Conservation (phyloP, 2,113 vertebrate species). For the Syngnathoides biaculeatus region DNA sequence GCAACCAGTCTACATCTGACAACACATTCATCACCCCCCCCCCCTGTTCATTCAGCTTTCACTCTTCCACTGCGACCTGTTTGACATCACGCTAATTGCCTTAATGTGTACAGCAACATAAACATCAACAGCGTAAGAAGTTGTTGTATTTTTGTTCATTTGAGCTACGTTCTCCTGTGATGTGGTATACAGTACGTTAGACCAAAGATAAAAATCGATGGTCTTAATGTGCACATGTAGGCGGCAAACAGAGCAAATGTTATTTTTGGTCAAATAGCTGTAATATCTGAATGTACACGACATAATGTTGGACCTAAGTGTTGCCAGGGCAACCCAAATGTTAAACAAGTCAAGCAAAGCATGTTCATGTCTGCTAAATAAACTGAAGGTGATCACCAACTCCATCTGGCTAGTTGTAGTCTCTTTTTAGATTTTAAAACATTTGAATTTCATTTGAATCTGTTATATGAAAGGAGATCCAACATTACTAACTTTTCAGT, state of each 20-base stretch:
- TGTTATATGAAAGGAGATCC: background rate
- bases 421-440: background rate
- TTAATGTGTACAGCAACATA: slow-evolving; percentile 65
- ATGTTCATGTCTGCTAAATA: slow-evolving; percentile 59
- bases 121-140: slow-evolving; percentile 35
- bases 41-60: background rate
- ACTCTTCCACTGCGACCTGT: slow-evolving; percentile 10
- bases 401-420: background rate
- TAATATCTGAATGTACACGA: slow-evolving; percentile 64
- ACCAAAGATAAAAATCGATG: slow-evolving; percentile 1
- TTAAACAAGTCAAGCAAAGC: slow-evolving; percentile 30
- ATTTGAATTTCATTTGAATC: background rate
- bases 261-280: slow-evolving; percentile 30
- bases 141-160: slow-evolving; percentile 31
- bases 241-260: background rate
- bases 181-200: background rate
- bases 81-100: slow-evolving; percentile 65
- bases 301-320: slow-evolving; percentile 58
- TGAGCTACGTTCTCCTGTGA: slow-evolving; percentile 44
- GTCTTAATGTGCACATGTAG: slow-evolving; percentile 1
- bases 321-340: slow-evolving; percentile 24
- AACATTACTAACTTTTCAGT: background rate
- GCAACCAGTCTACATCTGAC: slow-evolving; percentile 94
- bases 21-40: background rate
- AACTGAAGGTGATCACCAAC: slow-evolving; percentile 20